A percentile compares a stretch with the other conserved stretches of the same genome.
Conservation (phyloP, 92 coral and sea anemone genomes). For the Plumapathes pennacea region DNA sequence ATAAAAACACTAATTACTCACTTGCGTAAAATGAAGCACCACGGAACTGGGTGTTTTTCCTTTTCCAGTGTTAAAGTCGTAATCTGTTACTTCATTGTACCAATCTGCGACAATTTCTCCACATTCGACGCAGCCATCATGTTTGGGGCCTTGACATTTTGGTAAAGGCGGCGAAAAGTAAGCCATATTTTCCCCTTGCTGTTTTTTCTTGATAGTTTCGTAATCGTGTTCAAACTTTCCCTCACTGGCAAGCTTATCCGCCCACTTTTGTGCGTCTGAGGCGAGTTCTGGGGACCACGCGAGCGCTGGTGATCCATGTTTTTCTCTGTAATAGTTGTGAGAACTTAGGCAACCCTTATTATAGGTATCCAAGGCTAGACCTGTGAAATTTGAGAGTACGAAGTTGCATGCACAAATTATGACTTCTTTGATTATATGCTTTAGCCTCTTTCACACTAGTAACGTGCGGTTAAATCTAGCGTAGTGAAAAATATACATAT, state of each 20-base stretch:
- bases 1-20: too few species aligned
- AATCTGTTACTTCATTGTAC: conserved; percentile 78
- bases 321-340: conserved; percentile 21
- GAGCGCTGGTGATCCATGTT: conserved; percentile 32
- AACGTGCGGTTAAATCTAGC: too few species aligned
- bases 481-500: too few species aligned
- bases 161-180: conserved; percentile 65
- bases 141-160: conserved; percentile 60
- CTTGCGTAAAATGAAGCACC: conserved; percentile 82
- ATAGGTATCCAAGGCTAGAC: conserved; percentile 12
- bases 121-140: conserved; percentile 59
- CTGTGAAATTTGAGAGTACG: too few species aligned
- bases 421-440: too few species aligned
- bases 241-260: conserved; percentile 8
- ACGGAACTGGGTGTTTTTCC: conserved; percentile 42
- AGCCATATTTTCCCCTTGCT: conserved; percentile 86
- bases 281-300: conserved; percentile 46
- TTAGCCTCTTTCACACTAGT: too few species aligned
- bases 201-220: conserved; percentile 27
- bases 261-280: conserved; percentile 28
- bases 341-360: conserved; percentile 19
- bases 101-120: conserved; percentile 70
- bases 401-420: too few species aligned
- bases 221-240: conserved; percentile 32
- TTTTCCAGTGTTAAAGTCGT: conserved; percentile 67